Conservation (phyloP, 2,797 vertebrate genomes). For the Saxicola maurus region DNA sequence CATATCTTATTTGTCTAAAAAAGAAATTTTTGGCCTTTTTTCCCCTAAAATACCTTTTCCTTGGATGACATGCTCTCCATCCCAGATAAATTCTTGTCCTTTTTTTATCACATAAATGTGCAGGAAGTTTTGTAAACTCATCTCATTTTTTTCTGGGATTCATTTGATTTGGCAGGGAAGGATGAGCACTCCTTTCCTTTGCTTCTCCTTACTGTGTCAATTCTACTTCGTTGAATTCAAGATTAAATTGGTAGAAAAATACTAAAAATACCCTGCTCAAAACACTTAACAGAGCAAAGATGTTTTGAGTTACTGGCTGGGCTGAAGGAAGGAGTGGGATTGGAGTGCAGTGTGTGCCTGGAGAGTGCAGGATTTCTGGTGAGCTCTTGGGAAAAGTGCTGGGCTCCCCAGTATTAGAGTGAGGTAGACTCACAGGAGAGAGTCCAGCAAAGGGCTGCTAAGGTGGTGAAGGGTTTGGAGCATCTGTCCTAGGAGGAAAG, state of each 20-base stretch:
- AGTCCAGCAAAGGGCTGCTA: background rate
- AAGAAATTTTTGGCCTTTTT: background rate
- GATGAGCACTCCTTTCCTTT: conserved; percentile 9
- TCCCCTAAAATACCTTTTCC: background rate
- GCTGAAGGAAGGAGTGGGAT: background rate
- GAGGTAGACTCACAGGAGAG: background rate
- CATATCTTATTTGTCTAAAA: background rate
- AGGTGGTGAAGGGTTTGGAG: background rate
- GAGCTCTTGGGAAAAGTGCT: background rate
- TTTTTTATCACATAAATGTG: background rate
- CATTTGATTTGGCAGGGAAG: background rate
- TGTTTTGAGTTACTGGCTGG: background rate
- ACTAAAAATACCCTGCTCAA: background rate
- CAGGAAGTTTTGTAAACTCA: background rate
- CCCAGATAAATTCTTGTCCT: background rate
- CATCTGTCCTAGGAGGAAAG: background rate
- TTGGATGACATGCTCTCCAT: background rate
- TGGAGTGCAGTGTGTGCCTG: background rate
- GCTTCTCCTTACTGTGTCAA: conserved; percentile 14
- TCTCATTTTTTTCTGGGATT: background rate
- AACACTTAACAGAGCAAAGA: background rate
- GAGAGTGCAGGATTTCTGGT: background rate
- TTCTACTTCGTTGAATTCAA: background rate
- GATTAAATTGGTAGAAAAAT: background rate
- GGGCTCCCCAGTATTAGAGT: accelerated